Base-by-base conservation (phyloP, 2,113 vertebrate species). In the Xiphias gladius region DNA sequence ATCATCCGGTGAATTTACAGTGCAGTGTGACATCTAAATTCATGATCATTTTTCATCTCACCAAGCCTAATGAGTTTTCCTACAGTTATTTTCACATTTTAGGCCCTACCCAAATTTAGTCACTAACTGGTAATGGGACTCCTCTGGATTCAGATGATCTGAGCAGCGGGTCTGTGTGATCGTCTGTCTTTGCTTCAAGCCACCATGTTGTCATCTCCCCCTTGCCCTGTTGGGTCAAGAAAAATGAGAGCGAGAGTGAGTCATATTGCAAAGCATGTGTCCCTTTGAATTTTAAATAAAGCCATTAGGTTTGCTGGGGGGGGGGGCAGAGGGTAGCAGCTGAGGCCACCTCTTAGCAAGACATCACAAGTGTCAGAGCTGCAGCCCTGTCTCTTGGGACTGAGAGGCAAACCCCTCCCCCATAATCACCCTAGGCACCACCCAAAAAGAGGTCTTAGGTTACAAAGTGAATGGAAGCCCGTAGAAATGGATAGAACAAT, bases 191-290 rank as follows among this genome's bases (percentile, higher is more conserved):
- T 59, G 92, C 88, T 52, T 96, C 93, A 12, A 96, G 92, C 95
- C 95, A 96, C 94, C 94, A 95, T 35, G 95, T 95, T 30, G 82
- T 95, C 94, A 96, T 96, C 20, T 94, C 93, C n/a, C 94, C 95
- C 91, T 96, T 96, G 7, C 94, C 95, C 95, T 96, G 84, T 74
- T 39, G 17, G 69, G 70, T 59, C 61, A 57, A 80, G 12, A 87
- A 82, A 87, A 79, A 28, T 13, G 1, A 68, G 10, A 66, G 24
- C 32, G 8, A 32, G 9, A 62, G 46, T 12, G 77, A 76, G 66
- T 86, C 83, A 64, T 79, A 81, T 83, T 86, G 69, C 68, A 82
- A 83, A 88, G 43, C 83, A 89, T 87, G 52, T 82, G 54, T 66
- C 6, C 24, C 71, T 89, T 73, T 80, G 83, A 88, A 88, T 85